A percentile compares a stretch with the other conserved stretches of the same genome.
phyloP scores from a whole-genome alignment of 2,797 vertebrate species.

The Enteromius radiatus region DNA sequence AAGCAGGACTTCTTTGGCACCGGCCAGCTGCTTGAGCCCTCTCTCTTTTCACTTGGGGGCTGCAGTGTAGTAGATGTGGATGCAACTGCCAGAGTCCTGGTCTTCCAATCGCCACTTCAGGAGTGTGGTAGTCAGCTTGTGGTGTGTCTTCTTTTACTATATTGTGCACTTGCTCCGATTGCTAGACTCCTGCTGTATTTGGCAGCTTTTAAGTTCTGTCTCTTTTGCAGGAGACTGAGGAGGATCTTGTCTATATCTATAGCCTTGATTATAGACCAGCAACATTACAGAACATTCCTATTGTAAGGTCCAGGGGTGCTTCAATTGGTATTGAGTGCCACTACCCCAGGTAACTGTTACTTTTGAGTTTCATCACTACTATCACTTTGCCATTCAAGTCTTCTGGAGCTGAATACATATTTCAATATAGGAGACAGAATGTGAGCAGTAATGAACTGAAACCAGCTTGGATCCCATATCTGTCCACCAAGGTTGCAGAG shows the following conservation, averaged over 20 bases:
- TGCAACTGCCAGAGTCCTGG: conserved; percentile 49
- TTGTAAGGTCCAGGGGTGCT: conserved; percentile 66
- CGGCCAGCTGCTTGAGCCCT: conserved; percentile 52
- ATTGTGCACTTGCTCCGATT: not conserved
- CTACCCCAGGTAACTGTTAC: conserved; percentile 75
- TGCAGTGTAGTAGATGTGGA: conserved; percentile 62
- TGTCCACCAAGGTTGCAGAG: conserved; percentile 66
- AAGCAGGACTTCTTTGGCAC: conserved; percentile 68
- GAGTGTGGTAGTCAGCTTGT: conserved; percentile 61
- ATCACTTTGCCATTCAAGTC: not conserved
- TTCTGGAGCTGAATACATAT: not conserved
- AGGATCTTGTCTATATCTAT: conserved; percentile 69
- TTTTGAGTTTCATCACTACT: not conserved
- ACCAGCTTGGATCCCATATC: conserved; percentile 71
- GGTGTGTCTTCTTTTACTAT: conserved; percentile 59
- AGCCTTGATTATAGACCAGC: conserved; percentile 67
- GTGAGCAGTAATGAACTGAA: conserved; percentile 73
- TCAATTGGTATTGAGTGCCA: conserved; percentile 72
- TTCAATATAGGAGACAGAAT: conserved; percentile 70
- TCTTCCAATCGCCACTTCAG: conserved; percentile 68
- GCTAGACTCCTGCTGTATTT: not conserved
- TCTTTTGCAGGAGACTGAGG: conserved; percentile 62
- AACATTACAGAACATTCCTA: not conserved
- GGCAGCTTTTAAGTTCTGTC: no score
- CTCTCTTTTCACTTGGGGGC: conserved; percentile 67